Base-by-base conservation (phyloP, 2,888 invertebrate species). In the Epinotia bilunana region DNA sequence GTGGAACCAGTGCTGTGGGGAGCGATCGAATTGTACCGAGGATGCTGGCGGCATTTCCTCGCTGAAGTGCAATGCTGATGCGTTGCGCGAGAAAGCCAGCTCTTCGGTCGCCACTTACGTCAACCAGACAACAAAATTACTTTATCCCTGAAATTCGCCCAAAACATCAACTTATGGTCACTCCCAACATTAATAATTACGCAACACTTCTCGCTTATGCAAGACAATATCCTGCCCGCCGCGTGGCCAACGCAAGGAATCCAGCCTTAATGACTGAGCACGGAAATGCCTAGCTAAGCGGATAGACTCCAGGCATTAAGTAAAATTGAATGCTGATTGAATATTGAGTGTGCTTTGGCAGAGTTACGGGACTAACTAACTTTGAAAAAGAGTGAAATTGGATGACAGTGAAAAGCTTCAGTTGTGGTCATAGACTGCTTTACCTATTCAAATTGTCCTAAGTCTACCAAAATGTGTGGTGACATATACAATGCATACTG, bases 221-320 rank as follows among this genome's bases (percentile, higher is more conserved):
- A 71, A 74, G 63, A 63, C 69, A 74, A 74, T 71, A 74, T 74
- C 74, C 74, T 74, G 70, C 23, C 23, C 13, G 16, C 16, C 16
- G 23, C 53, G 73, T 86, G 83, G 86, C 70, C 80, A 84, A 85
- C 79, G 20, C 18, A 84, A 89, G 89, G 89, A 89, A 90, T 91
- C 88, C 83, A 87, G 86, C 86, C 86, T 89, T 90, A 91, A 91
- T 89, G 90, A 89, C 87, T 87, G 87, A 85, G 84, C 84, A 87
- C 88, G 80, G 82, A 79, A 83, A 84, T 83, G 86, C 84, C 83
- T 79, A 82, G 83, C 82, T 88, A 87, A 68, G 57, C 58, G 58
- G 68, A 68, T 68, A 68, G 16, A 58, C 58, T 68, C 58, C n/a
- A 57, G 43, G 68, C n/a, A 64, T 57, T 68, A 68, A 58, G 58